Evolutionary conservation across 2,888 invertebrate species (phyloP).

Genomic region (Crocallis elinguaria): DNA sequence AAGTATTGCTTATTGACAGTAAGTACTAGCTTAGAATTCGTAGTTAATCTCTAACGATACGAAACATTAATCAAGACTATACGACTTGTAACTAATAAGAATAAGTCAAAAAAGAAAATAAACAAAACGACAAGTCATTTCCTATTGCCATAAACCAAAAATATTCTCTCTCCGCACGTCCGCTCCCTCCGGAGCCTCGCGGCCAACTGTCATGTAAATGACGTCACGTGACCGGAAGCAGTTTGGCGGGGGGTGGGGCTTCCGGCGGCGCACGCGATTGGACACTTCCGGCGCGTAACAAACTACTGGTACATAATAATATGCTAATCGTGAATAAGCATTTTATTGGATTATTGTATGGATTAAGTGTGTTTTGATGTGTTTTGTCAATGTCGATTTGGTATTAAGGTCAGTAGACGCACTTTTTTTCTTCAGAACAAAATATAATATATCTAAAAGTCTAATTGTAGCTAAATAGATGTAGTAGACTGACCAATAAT

Average conservation of each 20-base stretch:
- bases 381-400: constrained; percentile 39
- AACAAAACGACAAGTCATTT: constrained; percentile 56
- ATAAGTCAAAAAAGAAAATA: constrained; percentile 29
- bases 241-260: constrained; percentile 75
- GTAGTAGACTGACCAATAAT: too few species aligned
- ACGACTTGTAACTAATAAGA: not conserved
- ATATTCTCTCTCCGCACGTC: constrained; percentile 56
- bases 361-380: constrained; percentile 54
- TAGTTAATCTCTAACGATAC: too few species aligned
- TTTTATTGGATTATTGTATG: constrained; percentile 75
- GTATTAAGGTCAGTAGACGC: not conserved
- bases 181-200: constrained; percentile 58
- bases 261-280: constrained; percentile 82
- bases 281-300: constrained; percentile 80
- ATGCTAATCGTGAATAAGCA: constrained; percentile 82
- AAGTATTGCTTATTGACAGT: too few species aligned
- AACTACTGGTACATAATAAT: constrained; percentile 77
- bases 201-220: constrained; percentile 80
- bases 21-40: too few species aligned
- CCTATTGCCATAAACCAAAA: constrained; percentile 66
- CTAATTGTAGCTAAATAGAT: not conserved
- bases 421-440: not conserved
- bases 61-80: not conserved
- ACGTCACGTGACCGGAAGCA: constrained; percentile 83
- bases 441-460: not conserved